Evolutionary conservation across 2,113 vertebrate genomes (phyloP), one percentile per base, ranked within the genome.

Genomic region (Cyanocitta stelleri): DNA sequence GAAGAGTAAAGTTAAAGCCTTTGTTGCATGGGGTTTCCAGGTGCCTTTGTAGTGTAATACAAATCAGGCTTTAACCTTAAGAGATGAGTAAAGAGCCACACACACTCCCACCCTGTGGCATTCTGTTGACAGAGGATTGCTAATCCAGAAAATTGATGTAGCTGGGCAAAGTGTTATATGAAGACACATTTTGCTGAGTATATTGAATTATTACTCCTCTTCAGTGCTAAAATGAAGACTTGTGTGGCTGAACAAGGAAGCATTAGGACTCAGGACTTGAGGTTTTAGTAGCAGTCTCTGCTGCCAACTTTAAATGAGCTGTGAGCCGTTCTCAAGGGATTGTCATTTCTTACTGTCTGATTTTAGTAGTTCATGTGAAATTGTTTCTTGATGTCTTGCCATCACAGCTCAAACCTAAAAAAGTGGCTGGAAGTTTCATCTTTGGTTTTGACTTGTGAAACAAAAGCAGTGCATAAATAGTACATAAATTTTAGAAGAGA

Each of bases 121-220:
- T 89, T 91, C 16, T 91, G 7, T 58, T 89, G 21, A 74, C 59
- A 89, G 56, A 81, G 19, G 74, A 62, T 66, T 87, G 39, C 33
- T 81, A 41, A 85, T 46, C 12, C 4, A 49, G 46, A 22, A 69
- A 80, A 19, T 1, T 10, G 43, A 16, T 1, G 7, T 56, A 32
- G 12, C 32, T 55, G 20, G 22, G 4, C 17, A 33, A 46, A 69
- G 13, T 22, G 9, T 54, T 66, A 4, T 51, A 39, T 41, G 46
- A 72, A 49, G 32, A 33, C 29, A 33, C 5, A 15, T 63, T 91
- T 92, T 71, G 32, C 16, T 72, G 52, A 67, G 30, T n/a, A 49
- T 33, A 44, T 79, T 43, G 37, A 43, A 4, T 64, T 82, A 46
- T 8, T 71, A 30, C 13, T 73, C 5, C 26, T 54, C 13, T 91